phyloP scores from a whole-genome alignment of 1,140 invertebrate species.

The Microplitis mediator region DNA sequence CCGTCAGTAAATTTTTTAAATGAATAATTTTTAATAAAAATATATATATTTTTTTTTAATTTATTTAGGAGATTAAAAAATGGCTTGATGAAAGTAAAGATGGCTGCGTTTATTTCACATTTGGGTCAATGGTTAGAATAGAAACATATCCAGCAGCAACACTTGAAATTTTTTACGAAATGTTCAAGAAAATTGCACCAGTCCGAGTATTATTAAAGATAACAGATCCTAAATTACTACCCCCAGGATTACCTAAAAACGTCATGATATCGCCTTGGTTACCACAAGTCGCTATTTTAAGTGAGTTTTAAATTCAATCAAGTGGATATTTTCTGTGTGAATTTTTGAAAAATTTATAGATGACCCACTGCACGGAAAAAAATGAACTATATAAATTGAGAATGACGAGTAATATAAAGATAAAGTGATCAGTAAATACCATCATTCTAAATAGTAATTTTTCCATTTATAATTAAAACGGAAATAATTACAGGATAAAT shows the following conservation, averaged over 20 bases:
- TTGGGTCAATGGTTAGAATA: constrained; percentile 55
- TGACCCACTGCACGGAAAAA: too few relatives aligned
- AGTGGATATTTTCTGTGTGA: too few relatives aligned
- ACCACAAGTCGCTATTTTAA: constrained; percentile 68
- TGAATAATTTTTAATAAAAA: background rate
- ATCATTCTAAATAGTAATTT: too few relatives aligned
- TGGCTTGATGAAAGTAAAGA: constrained; percentile 61
- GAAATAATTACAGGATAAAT: too few relatives aligned
- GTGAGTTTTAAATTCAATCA: constrained; percentile 38
- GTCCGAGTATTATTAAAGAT: constrained; percentile 66
- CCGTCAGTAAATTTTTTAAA: constrained; percentile 34
- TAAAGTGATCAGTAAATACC: too few relatives aligned
- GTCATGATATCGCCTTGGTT: constrained; percentile 67
- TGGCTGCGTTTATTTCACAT: constrained; percentile 58
- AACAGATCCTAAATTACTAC: constrained; percentile 54
- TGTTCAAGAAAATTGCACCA: constrained; percentile 63
- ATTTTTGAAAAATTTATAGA: background rate
- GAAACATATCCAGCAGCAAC: constrained; percentile 48
- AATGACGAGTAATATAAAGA: too few relatives aligned
- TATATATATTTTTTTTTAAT: background rate
- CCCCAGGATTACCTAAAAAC: constrained; percentile 59
- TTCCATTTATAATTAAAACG: too few relatives aligned
- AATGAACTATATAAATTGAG: too few relatives aligned
- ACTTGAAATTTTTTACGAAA: constrained; percentile 55
- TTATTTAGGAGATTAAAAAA: constrained; percentile 61